Percentiles rank a stretch among this genome's conserved stretches.
Conservation (phyloP, 2,888 invertebrate species). For the Synanthedon formicaeformis region DNA sequence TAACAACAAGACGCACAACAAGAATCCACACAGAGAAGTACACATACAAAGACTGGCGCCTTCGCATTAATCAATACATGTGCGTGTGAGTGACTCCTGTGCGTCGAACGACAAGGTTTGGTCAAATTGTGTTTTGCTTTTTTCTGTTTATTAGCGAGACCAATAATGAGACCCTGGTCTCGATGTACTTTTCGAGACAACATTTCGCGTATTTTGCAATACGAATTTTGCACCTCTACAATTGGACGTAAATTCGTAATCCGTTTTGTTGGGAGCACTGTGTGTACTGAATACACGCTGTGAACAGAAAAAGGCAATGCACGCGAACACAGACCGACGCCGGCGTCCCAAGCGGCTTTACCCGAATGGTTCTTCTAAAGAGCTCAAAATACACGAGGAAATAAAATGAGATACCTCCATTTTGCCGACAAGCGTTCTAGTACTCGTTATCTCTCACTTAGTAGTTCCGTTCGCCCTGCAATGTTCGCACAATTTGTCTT, state of each 20-base stretch:
- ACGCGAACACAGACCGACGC: conserved; percentile 40
- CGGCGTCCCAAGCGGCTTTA: conserved; percentile 56
- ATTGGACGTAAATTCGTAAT: conserved; percentile 30
- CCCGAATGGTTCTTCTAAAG: conserved; percentile 56
- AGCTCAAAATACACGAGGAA: conserved; percentile 62
- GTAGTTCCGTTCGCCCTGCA: conserved; percentile 72
- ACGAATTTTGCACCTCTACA: conserved; percentile 19
- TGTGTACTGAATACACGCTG: conserved; percentile 16
- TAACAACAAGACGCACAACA: conserved; percentile 36
- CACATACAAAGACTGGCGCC: conserved; percentile 62
- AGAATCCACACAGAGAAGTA: conserved; percentile 32
- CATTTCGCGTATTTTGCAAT: neutral
- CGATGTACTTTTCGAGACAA: neutral
- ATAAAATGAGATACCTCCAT: conserved; percentile 56
- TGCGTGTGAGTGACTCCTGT: conserved; percentile 73
- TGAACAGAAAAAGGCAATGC: conserved; percentile 56
- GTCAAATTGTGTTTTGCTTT: conserved; percentile 31
- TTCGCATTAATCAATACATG: conserved; percentile 75
- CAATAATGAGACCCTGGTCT: too few species aligned
- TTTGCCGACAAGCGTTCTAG: conserved; percentile 63
- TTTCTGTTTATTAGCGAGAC: conserved; percentile 17
- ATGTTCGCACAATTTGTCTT: conserved; percentile 71
- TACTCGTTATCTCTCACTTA: conserved; percentile 69
- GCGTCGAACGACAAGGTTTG: conserved; percentile 32
- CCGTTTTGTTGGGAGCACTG: conserved; percentile 20